phyloP scores from a whole-genome alignment of 2,888 invertebrate species.

The Podabrus alpinus region DNA sequence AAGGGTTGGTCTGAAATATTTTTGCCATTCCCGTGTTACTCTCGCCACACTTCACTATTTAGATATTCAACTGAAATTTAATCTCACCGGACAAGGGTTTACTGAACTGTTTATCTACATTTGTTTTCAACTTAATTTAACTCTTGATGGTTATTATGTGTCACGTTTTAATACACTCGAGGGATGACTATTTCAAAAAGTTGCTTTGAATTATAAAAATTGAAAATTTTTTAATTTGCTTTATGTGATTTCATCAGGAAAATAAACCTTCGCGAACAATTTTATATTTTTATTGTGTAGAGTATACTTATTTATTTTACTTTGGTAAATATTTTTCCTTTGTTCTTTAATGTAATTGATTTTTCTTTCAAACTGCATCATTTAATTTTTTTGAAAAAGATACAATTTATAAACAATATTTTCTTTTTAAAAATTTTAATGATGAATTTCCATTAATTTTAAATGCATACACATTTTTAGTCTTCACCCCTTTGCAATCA shows the following conservation, averaged over 20 bases:
- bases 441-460: neutral
- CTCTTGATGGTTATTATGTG: slow-evolving; percentile 7
- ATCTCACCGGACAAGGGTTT: slow-evolving; percentile 12
- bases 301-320: neutral
- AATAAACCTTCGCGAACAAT: neutral
- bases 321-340: neutral
- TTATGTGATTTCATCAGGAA: neutral
- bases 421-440: neutral
- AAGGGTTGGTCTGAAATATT: neutral
- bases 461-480: too few species aligned
- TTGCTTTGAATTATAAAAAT: neutral
- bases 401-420: neutral
- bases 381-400: neutral
- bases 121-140: slow-evolving; percentile 17
- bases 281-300: neutral
- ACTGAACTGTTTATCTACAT: slow-evolving; percentile 12
- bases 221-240: neutral
- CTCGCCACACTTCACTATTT: neutral
- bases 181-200: neutral
- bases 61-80: slow-evolving; percentile 8
- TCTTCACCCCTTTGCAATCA: too few species aligned
- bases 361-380: neutral
- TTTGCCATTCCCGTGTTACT: neutral
- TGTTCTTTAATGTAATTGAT: neutral
- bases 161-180: slow-evolving; percentile 3